Evolutionary conservation across 2,797 vertebrate genomes (phyloP), one percentile per base, ranked within the genome.

Genomic region (Molossus alvarezi): DNA sequence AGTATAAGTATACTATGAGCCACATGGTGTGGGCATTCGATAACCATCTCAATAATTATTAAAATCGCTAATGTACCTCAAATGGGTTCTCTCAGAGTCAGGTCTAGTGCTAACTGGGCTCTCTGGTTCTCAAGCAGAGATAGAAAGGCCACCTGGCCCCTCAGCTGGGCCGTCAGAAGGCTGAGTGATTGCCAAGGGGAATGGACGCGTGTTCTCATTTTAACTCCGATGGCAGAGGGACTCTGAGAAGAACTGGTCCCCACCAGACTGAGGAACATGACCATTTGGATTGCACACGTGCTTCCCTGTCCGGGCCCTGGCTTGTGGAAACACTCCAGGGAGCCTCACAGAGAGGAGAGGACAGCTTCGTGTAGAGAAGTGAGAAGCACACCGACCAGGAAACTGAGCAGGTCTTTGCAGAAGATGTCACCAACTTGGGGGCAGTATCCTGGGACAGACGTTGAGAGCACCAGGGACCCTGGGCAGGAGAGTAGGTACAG

Each of bases 401-500:
- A 57, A 21, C 48, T 53, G 29, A 92, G 11, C 1, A 77, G 10
- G 4, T 15, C 14, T 8, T 23, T 27, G 6, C 10, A 71, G 17
- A 62, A 83, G 21, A 21, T 14, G 4, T 83, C 41, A 82, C 6
- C 9, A 48, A 41, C 33, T 37, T 55, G 18, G 33, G 9, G 48
- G 29, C 67, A 85, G 7, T 0, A 15, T 64, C 9, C 27, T 33
- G 55, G 62, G 60, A 65, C 1, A 33, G 23, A 90, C 13, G 27
- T 69, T 67, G 41, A 41, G 27, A 33, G 41, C 65, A 20, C 29
- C 17, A 11, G 1, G 13, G 11, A 76, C 21, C 9, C 0, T 25
- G 62, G 13, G 6, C 21, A 29, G 29, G 1, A 10, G 1, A 13
- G 2, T 62, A 0, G 2, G 12, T 29, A 12, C 12, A 1, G 0